Conservation (phyloP, 2,888 invertebrate species). For the Chaitophorus viminalis region DNA sequence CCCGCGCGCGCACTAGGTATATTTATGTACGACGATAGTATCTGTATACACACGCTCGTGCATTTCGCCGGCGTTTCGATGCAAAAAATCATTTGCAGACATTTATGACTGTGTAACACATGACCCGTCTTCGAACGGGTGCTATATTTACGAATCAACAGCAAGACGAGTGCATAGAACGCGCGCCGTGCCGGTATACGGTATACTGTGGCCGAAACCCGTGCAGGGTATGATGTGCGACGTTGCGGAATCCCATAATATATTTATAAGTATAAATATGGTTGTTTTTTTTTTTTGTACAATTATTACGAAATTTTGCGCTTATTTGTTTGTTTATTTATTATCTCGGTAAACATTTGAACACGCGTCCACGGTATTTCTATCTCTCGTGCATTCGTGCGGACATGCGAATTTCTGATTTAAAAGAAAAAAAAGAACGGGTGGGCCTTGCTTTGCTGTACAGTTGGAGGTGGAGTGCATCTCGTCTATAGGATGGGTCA, state of each 20-base stretch:
- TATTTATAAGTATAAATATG: too few species aligned
- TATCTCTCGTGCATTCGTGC: neutral
- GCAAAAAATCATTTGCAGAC: neutral
- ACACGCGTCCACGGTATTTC: neutral
- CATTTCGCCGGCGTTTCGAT: neutral
- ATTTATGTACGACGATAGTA: neutral
- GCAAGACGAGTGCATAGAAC: neutral
- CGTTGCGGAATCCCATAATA: neutral
- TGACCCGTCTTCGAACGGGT: neutral
- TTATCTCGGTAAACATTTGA: too few species aligned
- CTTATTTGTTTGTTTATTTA: too few species aligned
- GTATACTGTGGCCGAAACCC: too few species aligned
- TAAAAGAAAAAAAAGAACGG: too few species aligned
- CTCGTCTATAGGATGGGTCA: too few species aligned
- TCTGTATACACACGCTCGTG: neutral
- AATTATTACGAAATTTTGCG: too few species aligned
- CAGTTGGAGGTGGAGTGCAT: too few species aligned
- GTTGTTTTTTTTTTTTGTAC: too few species aligned
- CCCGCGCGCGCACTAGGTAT: neutral
- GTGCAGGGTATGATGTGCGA: neutral
- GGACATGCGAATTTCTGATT: too few species aligned
- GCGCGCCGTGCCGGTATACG: too few species aligned
- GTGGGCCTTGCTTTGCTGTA: too few species aligned
- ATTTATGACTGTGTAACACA: slow-evolving; percentile 11
- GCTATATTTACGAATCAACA: slow-evolving; percentile 13